Percentiles rank a stretch among this genome's conserved stretches.
Evolutionary conservation across 2,113 vertebrate species (phyloP).

Genomic region (Gnathonemus echidnorhynchus): DNA sequence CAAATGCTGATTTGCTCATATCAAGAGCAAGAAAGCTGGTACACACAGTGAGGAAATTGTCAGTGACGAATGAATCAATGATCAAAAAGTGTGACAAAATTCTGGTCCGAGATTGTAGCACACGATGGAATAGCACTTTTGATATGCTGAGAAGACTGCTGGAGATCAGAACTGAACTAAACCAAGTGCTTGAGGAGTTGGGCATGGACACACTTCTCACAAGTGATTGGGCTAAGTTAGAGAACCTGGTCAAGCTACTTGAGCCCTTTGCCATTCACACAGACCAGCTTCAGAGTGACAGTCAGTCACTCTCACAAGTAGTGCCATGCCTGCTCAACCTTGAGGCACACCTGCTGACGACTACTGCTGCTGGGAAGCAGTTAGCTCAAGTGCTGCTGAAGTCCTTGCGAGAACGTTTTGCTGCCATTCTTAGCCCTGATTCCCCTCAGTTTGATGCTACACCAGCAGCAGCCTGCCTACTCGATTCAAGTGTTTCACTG

Average conservation of each 20-base stretch:
- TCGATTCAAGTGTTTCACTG: not conserved
- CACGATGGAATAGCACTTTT: constrained; percentile 26
- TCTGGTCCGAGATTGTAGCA: constrained; percentile 24
- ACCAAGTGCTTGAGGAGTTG: constrained; percentile 21
- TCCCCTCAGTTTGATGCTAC: not conserved
- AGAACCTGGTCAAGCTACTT: constrained; percentile 22
- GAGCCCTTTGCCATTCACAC: constrained; percentile 27
- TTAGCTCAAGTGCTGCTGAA: constrained; percentile 3
- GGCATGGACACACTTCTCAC: constrained; percentile 29
- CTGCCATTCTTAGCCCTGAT: not conserved
- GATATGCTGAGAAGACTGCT: constrained; percentile 29
- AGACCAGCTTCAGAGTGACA: constrained; percentile 30
- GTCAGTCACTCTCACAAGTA: constrained; percentile 28
- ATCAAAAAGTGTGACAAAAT: constrained; percentile 28
- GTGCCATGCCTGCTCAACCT: constrained; percentile 27
- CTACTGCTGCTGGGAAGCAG: constrained; percentile 10
- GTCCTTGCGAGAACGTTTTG: not conserved
- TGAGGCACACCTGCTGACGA: constrained; percentile 27
- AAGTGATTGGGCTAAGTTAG: constrained; percentile 27
- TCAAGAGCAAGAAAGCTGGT: constrained; percentile 1
- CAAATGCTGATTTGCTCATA: constrained; percentile 16
- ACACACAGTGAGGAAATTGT: constrained; percentile 25
- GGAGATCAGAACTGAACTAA: constrained; percentile 24
- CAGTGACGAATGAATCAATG: constrained; percentile 26
- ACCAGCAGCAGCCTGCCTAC: not conserved